Evolutionary conservation across 2,888 invertebrate genomes (phyloP), one percentile per base, ranked within the genome.

Genomic region (Lasioglossum villosulum): DNA sequence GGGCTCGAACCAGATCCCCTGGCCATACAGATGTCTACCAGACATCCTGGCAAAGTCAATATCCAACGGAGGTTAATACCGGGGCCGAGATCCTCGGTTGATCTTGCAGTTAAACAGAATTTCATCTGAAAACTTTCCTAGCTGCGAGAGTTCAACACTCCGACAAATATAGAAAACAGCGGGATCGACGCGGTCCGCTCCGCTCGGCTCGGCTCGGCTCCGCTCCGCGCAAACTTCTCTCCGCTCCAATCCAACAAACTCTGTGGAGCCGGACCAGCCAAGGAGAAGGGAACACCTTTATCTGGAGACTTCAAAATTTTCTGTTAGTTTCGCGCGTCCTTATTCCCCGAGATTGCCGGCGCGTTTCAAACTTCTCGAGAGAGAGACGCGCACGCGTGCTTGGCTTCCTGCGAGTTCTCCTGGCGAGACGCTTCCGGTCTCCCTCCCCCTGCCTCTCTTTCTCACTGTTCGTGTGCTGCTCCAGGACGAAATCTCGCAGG

Each of bases 231-330:
- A 68, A 68, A 68, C 68, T 68, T 68, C 66, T 23, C 34, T 23
- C 66, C 19, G 66, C 39, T 37, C 70, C 39, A 70, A 37, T 23
- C 68, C 68, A 23, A 70, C 23, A 70, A 70, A 70, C 70, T 70
- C 39, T n/a, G 12, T 12, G 39, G 4, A 23, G 37, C 70, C 39
- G n/a, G 39, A 23, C 83, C 34, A 34, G n/a, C 45, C n/a, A 23
- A 16, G n/a, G 19, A 45, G 37, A n/a, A 16, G 14, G 37, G 45
- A 72, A 74, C 66, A 81, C 77, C 81, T 86, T 80, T 86, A 80
- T 86, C 86, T 59, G 63, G 81, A 79, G 87, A 81, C 79, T 82
- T 84, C 63, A 80, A 76, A 87, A 88, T 88, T 88, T 88, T 88
- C 88, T 85, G 85, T 87, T 80, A 83, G 80, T 80, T 86, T 79